Conservation (phyloP, 2,888 invertebrate genomes). For the Watsonalla binaria region DNA sequence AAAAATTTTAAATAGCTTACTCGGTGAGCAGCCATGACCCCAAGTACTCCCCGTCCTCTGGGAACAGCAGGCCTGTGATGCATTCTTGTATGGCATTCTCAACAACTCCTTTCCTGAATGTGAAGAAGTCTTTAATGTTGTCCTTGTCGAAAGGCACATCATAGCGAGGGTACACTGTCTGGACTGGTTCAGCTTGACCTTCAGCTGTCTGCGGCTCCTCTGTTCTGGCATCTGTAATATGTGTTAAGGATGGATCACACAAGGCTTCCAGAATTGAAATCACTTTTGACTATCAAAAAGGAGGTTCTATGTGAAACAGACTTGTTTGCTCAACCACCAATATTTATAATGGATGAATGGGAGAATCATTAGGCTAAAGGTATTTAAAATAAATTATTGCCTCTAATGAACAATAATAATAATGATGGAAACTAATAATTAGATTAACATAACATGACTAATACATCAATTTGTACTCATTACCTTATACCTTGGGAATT, state of each 20-base stretch:
- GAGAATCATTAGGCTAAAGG: no score
- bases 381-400: no score
- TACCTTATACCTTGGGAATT: no score
- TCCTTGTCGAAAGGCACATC: conserved; percentile 72
- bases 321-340: no score
- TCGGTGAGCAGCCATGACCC: conserved; percentile 90
- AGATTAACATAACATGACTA: no score
- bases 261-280: no score
- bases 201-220: conserved; percentile 42
- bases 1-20: conserved; percentile 72
- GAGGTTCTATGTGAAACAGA: no score
- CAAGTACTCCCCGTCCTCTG: conserved; percentile 84
- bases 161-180: conserved; percentile 62
- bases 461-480: no score
- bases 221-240: conserved; percentile 50
- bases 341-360: no score
- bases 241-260: not conserved
- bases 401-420: no score
- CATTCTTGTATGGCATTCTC: conserved; percentile 86
- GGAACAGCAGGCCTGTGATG: conserved; percentile 80
- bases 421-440: no score
- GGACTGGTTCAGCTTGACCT: conserved; percentile 34
- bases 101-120: conserved; percentile 85
- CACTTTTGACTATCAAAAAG: no score
- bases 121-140: conserved; percentile 84